These are phyloP conservation scores for Prolemur simus DNA, from an alignment of 2,113 vertebrate genomes.

Conservation along the genomic window DNA sequence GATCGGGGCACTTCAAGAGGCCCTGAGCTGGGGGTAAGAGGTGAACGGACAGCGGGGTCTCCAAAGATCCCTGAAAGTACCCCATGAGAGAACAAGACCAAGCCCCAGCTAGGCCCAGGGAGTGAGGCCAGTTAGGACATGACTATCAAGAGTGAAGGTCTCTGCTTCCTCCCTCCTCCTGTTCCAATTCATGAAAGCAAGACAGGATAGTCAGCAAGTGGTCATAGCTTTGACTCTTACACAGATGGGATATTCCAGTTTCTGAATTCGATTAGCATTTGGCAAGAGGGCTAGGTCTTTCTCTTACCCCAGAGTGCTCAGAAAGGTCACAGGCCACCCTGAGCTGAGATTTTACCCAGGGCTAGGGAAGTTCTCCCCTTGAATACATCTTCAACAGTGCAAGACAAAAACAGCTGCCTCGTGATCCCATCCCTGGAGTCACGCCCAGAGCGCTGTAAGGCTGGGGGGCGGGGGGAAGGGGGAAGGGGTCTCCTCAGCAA, in stretches of 20 bases:
- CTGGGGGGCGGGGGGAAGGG: rapidly evolving
- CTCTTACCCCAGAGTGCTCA: background rate
- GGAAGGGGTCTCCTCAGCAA: background rate
- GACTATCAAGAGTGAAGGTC: no score
- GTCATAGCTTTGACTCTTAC: background rate
- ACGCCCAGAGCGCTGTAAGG: background rate
- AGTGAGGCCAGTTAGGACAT: background rate
- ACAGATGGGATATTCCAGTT: background rate
- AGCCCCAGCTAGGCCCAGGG: background rate
- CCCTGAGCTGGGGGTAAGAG: background rate
- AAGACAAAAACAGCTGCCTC: background rate
- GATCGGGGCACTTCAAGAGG: background rate
- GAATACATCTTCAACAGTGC: background rate
- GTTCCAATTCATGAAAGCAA: background rate
- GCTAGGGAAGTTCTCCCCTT: no score
- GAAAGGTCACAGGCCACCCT: background rate
- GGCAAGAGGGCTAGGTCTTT: background rate
- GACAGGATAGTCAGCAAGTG: background rate
- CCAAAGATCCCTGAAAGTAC: background rate
- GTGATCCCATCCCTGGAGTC: background rate
- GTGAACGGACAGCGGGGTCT: background rate
- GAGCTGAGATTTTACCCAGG: background rate
- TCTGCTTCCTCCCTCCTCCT: background rate
- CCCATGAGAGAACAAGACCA: background rate
- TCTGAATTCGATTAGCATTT: background rate